Percentiles rank a stretch among this genome's conserved stretches.
These are phyloP conservation scores for Siniperca obscura DNA, from an alignment of 2,797 vertebrate genomes.

Conservation along the genomic window DNA sequence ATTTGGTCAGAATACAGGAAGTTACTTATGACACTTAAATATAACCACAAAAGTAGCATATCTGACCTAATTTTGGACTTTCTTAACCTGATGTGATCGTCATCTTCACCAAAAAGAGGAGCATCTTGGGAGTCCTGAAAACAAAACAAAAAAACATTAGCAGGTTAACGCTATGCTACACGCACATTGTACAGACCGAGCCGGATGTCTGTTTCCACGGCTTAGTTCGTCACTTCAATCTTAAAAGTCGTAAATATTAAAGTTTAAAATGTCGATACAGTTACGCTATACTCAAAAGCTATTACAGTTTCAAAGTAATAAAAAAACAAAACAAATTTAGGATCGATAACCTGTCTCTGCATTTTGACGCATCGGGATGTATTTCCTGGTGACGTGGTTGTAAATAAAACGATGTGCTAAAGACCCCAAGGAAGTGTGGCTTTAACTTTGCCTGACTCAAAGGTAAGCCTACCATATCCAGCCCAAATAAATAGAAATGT, in stretches of 20 bases:
- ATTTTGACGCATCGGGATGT: conserved; percentile 48
- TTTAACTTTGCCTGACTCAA: conserved; percentile 61
- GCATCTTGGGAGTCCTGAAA: conserved; percentile 90
- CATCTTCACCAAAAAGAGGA: conserved; percentile 93
- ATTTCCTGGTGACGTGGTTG: conserved; percentile 85
- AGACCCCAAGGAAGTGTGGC: conserved; percentile 57
- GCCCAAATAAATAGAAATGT: background rate
- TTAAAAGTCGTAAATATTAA: rapidly evolving
- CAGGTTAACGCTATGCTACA: background rate
- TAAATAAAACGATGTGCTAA: conserved; percentile 77
- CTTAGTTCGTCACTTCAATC: background rate
- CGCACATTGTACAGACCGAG: background rate
- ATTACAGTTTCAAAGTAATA: background rate
- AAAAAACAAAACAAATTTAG: background rate
- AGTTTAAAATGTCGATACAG: background rate
- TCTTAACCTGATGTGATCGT: conserved; percentile 76
- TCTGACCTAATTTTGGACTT: conserved; percentile 88
- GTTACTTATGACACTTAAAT: rapidly evolving
- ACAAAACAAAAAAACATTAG: background rate
- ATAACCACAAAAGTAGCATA: background rate
- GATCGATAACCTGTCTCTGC: conserved; percentile 58
- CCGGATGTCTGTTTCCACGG: background rate
- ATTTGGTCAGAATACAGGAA: background rate
- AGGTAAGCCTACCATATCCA: background rate
- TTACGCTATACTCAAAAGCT: rapidly evolving